Evolutionary conservation across 2,797 vertebrate species (phyloP).

Genomic region (Neolamprologus multifasciatus): DNA sequence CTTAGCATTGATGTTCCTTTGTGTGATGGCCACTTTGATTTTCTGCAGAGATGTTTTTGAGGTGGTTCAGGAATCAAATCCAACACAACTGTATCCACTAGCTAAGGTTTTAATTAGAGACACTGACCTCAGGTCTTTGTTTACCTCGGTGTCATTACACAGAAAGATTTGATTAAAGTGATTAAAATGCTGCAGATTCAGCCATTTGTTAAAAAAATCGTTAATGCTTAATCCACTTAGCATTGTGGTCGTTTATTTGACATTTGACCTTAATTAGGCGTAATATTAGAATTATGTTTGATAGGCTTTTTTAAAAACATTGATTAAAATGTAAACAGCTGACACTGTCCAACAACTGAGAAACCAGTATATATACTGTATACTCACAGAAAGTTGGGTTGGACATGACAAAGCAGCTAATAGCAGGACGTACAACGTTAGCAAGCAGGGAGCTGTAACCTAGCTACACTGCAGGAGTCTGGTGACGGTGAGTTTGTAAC

Average conservation of each 20-base stretch:
- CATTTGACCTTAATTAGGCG: background rate
- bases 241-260: accelerated
- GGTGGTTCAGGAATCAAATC: background rate
- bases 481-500: background rate
- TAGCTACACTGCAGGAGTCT: background rate
- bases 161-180: background rate
- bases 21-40: slow-evolving; percentile 25
- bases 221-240: background rate
- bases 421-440: accelerated
- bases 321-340: background rate
- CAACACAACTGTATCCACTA: background rate
- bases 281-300: background rate
- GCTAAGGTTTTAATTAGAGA: slow-evolving; percentile 43
- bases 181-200: background rate
- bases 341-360: background rate
- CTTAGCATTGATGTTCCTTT: slow-evolving; percentile 6
- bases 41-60: slow-evolving; percentile 11
- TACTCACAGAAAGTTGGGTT: background rate
- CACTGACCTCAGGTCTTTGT: background rate
- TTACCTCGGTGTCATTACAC: background rate
- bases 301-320: accelerated
- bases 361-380: background rate
- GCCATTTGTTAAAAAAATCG: background rate
- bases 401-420: background rate
- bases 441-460: background rate